phyloP scores from a whole-genome alignment of 2,113 vertebrate species.

The Ammodramus savannarum region DNA sequence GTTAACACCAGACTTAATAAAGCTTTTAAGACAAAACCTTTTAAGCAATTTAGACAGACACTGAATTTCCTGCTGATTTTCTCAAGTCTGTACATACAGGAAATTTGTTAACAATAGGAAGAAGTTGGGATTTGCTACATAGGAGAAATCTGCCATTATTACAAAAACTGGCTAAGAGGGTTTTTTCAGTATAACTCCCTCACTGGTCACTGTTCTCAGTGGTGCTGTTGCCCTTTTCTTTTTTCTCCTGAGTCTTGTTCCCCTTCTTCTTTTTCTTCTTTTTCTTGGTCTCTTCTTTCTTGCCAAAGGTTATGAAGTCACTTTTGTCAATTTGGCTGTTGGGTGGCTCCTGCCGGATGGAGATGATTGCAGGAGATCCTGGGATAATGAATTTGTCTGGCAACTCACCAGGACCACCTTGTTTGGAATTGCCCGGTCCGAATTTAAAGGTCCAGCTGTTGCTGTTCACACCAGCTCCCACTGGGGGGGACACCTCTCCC shows the following conservation, averaged over 20 bases:
- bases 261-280: conserved; percentile 99
- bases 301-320: conserved; percentile 98
- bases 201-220: conserved; percentile 92
- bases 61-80: conserved; percentile 75
- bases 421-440: conserved; percentile 90
- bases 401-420: conserved; percentile 93
- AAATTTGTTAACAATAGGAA: conserved; percentile 69
- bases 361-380: conserved; percentile 98
- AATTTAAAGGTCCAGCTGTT: conserved; percentile 99
- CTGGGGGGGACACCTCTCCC: conserved; percentile 94
- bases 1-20: conserved; percentile 84
- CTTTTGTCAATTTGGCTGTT: conserved; percentile 93
- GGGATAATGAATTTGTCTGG: conserved; percentile 99
- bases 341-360: conserved; percentile 94
- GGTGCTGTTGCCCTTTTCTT: conserved; percentile 91
- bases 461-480: conserved; percentile 95
- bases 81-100: conserved; percentile 74
- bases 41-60: conserved; percentile 78
- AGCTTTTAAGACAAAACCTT: conserved; percentile 82
- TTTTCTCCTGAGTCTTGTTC: conserved; percentile 92
- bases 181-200: conserved; percentile 73
- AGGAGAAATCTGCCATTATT: conserved; percentile 77
- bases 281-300: conserved; percentile 98
- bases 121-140: conserved; percentile 79
- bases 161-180: conserved; percentile 79